A percentile compares a stretch with the other conserved stretches of the same genome.
Evolutionary conservation across 2,797 vertebrate species (phyloP).

Genomic region (Clarias laeviceps): DNA sequence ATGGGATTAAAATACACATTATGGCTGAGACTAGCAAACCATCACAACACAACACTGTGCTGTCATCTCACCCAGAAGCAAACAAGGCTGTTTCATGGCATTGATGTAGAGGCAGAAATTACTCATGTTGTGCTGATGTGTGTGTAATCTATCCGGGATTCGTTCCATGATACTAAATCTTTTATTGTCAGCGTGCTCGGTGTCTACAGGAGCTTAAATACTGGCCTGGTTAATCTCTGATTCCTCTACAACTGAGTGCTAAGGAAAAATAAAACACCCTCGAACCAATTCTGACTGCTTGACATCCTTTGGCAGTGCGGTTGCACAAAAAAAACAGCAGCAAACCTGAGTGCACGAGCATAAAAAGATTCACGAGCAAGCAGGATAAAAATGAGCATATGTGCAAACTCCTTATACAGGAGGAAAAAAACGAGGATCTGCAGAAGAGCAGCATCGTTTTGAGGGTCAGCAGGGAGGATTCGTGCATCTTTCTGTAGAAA

Average conservation of each 20-base stretch:
- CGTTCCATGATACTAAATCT: constrained; percentile 5
- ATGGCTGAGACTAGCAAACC: constrained; percentile 14
- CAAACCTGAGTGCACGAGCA: not conserved
- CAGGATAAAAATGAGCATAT: constrained; percentile 3
- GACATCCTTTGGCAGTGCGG: not conserved
- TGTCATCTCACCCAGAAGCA: not conserved
- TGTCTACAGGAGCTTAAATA: constrained; percentile 12
- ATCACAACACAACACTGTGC: constrained; percentile 1
- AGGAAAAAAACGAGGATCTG: not conserved
- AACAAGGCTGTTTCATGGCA: not conserved
- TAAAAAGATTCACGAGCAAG: not conserved
- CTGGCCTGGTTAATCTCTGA: not conserved
- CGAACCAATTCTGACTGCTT: not conserved
- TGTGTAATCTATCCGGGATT: constrained; percentile 12
- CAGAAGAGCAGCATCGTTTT: not conserved
- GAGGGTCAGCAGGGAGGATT: not conserved
- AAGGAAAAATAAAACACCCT: not conserved
- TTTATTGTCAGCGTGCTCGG: not conserved
- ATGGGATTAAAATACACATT: constrained; percentile 21
- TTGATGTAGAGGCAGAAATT: not conserved
- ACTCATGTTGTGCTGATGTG: constrained; percentile 1
- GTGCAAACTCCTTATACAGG: not conserved
- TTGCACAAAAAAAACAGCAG: not conserved
- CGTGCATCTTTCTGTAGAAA: not conserved
- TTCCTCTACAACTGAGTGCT: not conserved